Base-by-base conservation (phyloP, 2,797 vertebrate species). In the Psittacula derbiana region DNA sequence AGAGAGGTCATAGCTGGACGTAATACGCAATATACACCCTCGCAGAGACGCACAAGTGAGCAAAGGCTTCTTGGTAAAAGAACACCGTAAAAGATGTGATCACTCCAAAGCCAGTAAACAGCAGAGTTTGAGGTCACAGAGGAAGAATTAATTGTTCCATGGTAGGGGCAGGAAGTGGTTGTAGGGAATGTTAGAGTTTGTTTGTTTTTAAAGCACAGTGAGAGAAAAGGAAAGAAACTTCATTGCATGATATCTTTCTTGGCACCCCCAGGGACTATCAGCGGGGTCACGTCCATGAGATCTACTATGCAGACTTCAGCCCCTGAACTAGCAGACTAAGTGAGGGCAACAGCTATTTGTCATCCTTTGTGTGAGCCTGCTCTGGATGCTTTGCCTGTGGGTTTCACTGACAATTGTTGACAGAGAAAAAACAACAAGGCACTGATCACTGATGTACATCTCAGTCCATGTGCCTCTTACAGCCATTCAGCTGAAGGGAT, bases 191-290 rank as follows among this genome's bases (percentile, higher is more conserved):
- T 74, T 27, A 74, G 41, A 28, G 33, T 38, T 67, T 78, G 58
- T 85, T 92, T 95, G 49, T 87, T 93, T 90, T 79, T 60, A 90
- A 90, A 93, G 80, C 16, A n/a, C 30, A 70, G 67, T 28, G 80
- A 88, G 69, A 83, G 76, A 74, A 91, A 61, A 87, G 43, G 50
- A 88, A 93, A 95, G 58, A 62, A 85, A 43, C 43, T 52, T 82
- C 64, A 73, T 46, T 87, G 66, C 52, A 43, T 41, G 24, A 2
- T 75, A 58, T 53, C 74, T 89, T 73, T 66, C 86, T 82, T 82
- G 13, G 3, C 27, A 36, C 25, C 46, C 55, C 1, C 33, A 49
- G 64, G 78, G 90, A 52, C 57, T 64, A 19, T 84, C 60, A 76
- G 62, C 6, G 2, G 70, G 74, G 86, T 82, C 86, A 67, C 0